A percentile compares a stretch with the other conserved stretches of the same genome.
These are phyloP conservation scores for Oncorhynchus tshawytscha DNA, from an alignment of 2,113 vertebrate species.

Conservation along the genomic window DNA sequence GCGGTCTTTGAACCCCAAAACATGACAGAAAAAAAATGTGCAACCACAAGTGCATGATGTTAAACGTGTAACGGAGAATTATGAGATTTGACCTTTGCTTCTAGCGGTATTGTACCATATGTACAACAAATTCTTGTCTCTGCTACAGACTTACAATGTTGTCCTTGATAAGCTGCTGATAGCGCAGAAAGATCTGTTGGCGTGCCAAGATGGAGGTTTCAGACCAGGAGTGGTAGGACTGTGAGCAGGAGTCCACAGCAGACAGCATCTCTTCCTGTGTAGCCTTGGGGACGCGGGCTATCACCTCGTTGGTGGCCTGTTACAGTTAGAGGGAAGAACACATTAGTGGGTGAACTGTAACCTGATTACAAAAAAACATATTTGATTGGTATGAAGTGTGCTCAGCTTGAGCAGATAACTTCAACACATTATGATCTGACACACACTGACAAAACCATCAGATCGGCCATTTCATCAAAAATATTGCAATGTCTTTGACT, in stretches of 20 bases:
- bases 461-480: neutral
- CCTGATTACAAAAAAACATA: neutral
- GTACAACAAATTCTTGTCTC: neutral
- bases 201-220: slow-evolving; percentile 89
- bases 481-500: too few species aligned
- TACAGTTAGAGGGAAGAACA: slow-evolving; percentile 17
- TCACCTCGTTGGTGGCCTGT: slow-evolving; percentile 92
- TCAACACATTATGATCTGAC: neutral
- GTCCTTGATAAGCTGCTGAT: slow-evolving; percentile 96
- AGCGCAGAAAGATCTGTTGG: slow-evolving; percentile 92
- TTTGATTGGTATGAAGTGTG: neutral
- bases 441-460: too few species aligned
- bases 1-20: too few species aligned
- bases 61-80: neutral
- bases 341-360: neutral
- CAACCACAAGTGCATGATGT: neutral
- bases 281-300: slow-evolving; percentile 86
- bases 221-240: slow-evolving; percentile 83
- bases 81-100: neutral
- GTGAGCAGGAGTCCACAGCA: slow-evolving; percentile 86
- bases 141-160: slow-evolving; percentile 84
- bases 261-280: slow-evolving; percentile 91
- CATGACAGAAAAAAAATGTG: too few species aligned
- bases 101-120: too few species aligned
- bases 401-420: neutral